phyloP scores from a whole-genome alignment of 2,888 invertebrate species.

The Ichneumon xanthorius region DNA sequence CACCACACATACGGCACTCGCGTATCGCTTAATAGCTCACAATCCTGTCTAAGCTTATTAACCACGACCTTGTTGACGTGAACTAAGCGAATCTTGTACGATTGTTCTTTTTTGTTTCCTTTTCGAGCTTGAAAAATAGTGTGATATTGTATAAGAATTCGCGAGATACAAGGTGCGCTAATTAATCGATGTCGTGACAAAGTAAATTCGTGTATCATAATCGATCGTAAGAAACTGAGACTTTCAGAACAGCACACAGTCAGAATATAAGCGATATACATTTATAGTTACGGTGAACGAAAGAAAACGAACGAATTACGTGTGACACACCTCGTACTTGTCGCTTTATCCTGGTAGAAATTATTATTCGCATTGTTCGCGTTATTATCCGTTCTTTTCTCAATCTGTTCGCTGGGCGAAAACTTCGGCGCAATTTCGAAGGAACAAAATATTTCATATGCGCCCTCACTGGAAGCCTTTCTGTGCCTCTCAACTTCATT shows the following conservation, averaged over 20 bases:
- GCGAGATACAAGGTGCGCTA: conserved; percentile 62
- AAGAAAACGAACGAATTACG: conserved; percentile 21
- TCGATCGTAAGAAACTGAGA: conserved; percentile 54
- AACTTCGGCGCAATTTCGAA: conserved; percentile 56
- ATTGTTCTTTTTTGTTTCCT: conserved; percentile 17
- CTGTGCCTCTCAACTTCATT: conserved; percentile 35
- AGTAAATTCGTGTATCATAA: conserved; percentile 48
- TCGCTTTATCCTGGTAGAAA: conserved; percentile 43
- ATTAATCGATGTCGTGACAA: conserved; percentile 55
- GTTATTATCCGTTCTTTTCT: conserved; percentile 27
- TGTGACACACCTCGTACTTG: conserved; percentile 40
- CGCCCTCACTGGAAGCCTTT: conserved; percentile 42
- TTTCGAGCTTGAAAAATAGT: conserved; percentile 60
- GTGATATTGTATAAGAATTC: conserved; percentile 61
- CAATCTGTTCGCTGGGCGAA: conserved; percentile 42
- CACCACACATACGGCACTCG: conserved; percentile 82
- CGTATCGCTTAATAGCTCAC: conserved; percentile 62
- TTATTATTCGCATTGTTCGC: conserved; percentile 26
- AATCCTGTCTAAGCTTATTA: conserved; percentile 72
- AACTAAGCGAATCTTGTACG: conserved; percentile 73
- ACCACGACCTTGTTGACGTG: conserved; percentile 71
- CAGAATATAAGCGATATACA: conserved; percentile 47
- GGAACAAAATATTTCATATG: conserved; percentile 50
- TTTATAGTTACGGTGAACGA: conserved; percentile 29
- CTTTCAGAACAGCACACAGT: conserved; percentile 42